phyloP scores from a whole-genome alignment of 2,888 invertebrate genomes.

The Zonitis immaculata region DNA sequence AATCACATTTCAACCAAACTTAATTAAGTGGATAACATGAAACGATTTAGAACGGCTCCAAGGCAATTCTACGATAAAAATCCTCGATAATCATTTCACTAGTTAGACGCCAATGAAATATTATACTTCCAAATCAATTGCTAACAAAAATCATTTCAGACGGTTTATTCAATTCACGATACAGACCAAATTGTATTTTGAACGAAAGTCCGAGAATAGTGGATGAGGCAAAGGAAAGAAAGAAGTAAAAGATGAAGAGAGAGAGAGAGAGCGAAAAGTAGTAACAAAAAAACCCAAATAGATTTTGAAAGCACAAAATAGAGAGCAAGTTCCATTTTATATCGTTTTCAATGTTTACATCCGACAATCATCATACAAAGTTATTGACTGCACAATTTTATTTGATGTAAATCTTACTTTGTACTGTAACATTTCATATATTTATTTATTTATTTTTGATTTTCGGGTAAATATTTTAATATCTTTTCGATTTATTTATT shows the following conservation, averaged over 20 bases:
- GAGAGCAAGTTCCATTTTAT: too few species aligned
- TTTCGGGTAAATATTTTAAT: too few species aligned
- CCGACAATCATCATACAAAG: too few species aligned
- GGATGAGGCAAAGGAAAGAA: background rate
- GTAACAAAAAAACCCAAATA: too few species aligned
- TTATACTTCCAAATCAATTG: slow-evolving; percentile 1
- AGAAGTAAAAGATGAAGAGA: too few species aligned
- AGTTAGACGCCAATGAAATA: background rate
- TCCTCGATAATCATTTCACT: slow-evolving; percentile 1
- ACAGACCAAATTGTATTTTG: slow-evolving; percentile 1
- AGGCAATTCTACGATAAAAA: background rate
- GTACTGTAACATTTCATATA: too few species aligned
- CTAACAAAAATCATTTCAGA: slow-evolving; percentile 2
- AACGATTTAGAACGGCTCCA: background rate
- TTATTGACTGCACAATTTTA: too few species aligned
- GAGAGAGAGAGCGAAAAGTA: too few species aligned
- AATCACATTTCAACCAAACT: slow-evolving; percentile 3
- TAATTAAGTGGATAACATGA: slow-evolving; percentile 3
- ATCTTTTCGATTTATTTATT: too few species aligned
- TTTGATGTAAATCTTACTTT: too few species aligned
- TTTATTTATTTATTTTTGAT: background rate
- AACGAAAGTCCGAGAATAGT: background rate
- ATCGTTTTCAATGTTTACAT: too few species aligned
- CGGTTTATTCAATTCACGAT: slow-evolving; percentile 3
- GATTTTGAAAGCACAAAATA: too few species aligned